Evolutionary conservation across 2,797 vertebrate genomes (phyloP), one percentile per base, ranked within the genome.

Genomic region (Garrulus glandarius): DNA sequence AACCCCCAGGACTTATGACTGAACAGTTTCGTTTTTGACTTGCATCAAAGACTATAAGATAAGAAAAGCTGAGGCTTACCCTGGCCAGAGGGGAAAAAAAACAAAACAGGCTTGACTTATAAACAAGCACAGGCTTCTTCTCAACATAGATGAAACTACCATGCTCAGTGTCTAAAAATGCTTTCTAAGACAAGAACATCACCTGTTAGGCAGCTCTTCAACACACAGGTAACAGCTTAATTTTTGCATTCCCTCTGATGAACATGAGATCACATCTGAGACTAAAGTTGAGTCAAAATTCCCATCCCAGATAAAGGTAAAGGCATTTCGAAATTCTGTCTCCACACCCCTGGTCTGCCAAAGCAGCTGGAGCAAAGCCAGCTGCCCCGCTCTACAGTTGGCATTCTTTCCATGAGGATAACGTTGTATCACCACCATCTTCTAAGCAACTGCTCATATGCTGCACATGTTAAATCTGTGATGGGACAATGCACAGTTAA

Each of bases 401-500:
- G 7, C 10, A 12, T 43, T 88, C 49, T 29, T 83, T 30, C 41
- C 26, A 32, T 4, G 5, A 37, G 9, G 46, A 24, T 67, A 43
- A 50, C 3, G 3, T 6, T 34, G 4, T 12, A 76, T n/a, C 39
- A 39, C 16, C 41, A 36, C 21, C 30, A 50, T 6, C n/a, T 67
- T 63, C 30, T 49, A n/a, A 60, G 32, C n/a, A 80, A 55, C 16
- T 27, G 5, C 16, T 68, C 21, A 27, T 30, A 27, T 13, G 76
- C 68, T 13, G 16, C 15, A 13, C 1, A 11, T 3, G 0, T 21
- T n/a, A 56, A 30, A 10, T 56, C 55, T 64, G 32, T 1, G 5
- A 79, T 23, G 17, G 55, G 18, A 76, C 41, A 69, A 43, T 1
- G 1, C 7, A 77, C 5, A 78, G 46, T 26, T 85, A 88, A 44